A percentile compares a stretch with the other conserved stretches of the same genome.
Conservation (phyloP, 1,140 invertebrate species). For the Drosophila bipectinata region DNA sequence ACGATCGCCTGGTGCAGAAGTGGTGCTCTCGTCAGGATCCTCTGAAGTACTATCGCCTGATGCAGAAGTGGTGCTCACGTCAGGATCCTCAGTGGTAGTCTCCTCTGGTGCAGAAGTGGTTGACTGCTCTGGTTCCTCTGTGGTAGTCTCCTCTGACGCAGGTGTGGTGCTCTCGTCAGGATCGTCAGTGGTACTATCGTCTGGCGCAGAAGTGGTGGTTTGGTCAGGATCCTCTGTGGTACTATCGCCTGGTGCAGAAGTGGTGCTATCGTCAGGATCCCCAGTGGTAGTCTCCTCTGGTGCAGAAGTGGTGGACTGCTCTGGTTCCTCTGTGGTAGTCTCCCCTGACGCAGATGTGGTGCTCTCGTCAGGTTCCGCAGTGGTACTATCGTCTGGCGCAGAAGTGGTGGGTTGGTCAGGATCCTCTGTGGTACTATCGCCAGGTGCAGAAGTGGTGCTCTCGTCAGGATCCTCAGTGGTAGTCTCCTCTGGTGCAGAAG, state of each 20-base stretch:
- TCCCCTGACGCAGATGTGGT: neutral
- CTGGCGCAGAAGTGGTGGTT: too few relatives aligned
- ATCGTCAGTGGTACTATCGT: neutral
- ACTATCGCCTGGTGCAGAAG: neutral
- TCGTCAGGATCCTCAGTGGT: neutral
- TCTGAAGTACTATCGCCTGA: neutral
- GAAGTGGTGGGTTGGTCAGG: neutral
- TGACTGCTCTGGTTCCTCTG: neutral
- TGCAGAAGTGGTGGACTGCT: too few relatives aligned
- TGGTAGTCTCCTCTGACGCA: neutral
- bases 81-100: neutral
- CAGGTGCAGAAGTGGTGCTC: neutral
- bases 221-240: too few relatives aligned
- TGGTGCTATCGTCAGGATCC: too few relatives aligned
- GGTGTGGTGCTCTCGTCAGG: neutral
- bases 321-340: neutral
- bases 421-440: neutral
- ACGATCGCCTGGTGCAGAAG: too few relatives aligned
- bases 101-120: neutral
- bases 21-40: too few relatives aligned
- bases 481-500: neutral
- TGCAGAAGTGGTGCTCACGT: neutral
- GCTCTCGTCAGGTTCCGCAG: neutral
- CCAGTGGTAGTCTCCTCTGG: too few relatives aligned
- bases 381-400: neutral